These are phyloP conservation scores for Oryzias sinensis DNA, from an alignment of 2,797 vertebrate species.

Conservation along the genomic window DNA sequence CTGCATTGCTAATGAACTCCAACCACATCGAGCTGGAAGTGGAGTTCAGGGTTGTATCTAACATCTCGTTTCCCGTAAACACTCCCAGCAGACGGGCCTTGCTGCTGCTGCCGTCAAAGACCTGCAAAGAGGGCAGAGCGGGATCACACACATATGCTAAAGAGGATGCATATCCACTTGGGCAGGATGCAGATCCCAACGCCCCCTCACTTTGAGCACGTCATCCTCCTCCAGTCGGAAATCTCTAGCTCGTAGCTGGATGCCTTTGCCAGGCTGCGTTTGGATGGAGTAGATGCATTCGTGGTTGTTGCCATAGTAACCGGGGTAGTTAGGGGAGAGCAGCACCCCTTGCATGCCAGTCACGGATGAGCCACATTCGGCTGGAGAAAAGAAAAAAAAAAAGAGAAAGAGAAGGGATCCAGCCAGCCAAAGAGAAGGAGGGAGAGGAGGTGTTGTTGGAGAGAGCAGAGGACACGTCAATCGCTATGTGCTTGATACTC, in stretches of 20 bases:
- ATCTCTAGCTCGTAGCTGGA: conserved; percentile 90
- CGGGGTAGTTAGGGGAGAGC: conserved; percentile 96
- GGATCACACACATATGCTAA: conserved; percentile 28
- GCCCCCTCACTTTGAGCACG: conserved; percentile 86
- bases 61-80: conserved; percentile 86
- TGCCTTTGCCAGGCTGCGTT: conserved; percentile 97
- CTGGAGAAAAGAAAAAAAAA: conserved; percentile 74
- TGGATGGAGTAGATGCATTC: conserved; percentile 99
- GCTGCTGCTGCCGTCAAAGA: conserved; percentile 93
- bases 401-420: conserved; percentile 43
- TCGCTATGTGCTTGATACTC: conserved; percentile 70
- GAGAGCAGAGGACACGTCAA: conserved; percentile 70
- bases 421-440: conserved; percentile 14
- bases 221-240: conserved; percentile 91
- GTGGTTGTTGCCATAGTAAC: conserved; percentile 95
- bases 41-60: conserved; percentile 89
- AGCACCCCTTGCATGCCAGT: conserved; percentile 95
- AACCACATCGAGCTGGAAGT: conserved; percentile 97
- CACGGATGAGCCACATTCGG: conserved; percentile 96
- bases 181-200: conserved; percentile 14
- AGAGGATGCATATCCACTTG: conserved; percentile 3
- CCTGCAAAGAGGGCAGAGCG: conserved; percentile 67
- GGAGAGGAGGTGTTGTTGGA: conserved; percentile 35
- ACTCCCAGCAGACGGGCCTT: conserved; percentile 87
- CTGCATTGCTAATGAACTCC: conserved; percentile 89